Evolutionary conservation across 2,113 vertebrate genomes (phyloP), one percentile per base, ranked within the genome.

Genomic region (Bostrychus sinensis): DNA sequence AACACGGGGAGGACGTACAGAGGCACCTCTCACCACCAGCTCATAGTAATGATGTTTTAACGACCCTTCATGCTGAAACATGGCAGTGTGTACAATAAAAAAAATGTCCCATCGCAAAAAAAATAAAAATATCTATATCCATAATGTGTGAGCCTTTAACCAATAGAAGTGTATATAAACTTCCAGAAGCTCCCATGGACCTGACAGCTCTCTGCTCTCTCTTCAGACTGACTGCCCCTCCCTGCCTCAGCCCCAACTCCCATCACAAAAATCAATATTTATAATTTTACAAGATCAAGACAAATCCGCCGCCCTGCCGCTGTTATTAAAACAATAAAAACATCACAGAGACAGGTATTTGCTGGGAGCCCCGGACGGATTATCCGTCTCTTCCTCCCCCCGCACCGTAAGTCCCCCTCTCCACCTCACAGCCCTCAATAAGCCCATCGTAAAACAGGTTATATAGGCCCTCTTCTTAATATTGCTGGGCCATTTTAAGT

Each of bases 311-410:
- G 66, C 66, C 63, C 66, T 79, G 71, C 81, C 25, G 54, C 57
- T 17, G 45, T 92, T 93, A 91, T 93, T 92, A 91, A 89, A 92
- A 92, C 89, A 90, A 90, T 89, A 90, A 89, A 91, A 89, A 86
- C 80, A 81, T 83, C 73, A 70, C 43, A 70, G 62, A 80, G 81
- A 71, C 72, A 71, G 84, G 87, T 81, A 86, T 90, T 89, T 90
- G 85, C 82, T 68, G 77, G 82, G 61, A 88, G 82, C 79, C 79
- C 56, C 34, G 14, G 59, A 74, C 80, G 81, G 89, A 90, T 91
- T 75, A 69, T 58, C 70, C 78, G 56, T 64, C 62, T 61, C 71
- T 20, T 25, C 55, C 20, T 73, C 64, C 36, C 59, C 12, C 78
- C 56, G 30, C 30, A 32, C 30, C 41, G n/a, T n/a, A n/a, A n/a